Evolutionary conservation across 2,888 invertebrate genomes (phyloP).

Genomic region (Luperina testacea): DNA sequence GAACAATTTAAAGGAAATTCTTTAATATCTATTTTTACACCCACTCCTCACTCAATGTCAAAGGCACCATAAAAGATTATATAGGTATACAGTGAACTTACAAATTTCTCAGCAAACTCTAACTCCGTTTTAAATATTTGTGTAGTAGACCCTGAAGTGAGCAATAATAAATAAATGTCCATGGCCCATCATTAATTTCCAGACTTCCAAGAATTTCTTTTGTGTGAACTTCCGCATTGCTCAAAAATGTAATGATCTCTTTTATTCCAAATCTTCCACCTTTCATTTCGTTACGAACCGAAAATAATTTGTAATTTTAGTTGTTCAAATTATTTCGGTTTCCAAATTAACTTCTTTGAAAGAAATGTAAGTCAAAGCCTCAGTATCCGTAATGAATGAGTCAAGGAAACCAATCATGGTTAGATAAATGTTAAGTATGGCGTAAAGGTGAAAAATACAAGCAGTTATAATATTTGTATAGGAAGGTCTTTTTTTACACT

Average conservation of each 20-base stretch:
- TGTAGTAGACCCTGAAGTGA: not conserved
- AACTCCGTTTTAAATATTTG: not conserved
- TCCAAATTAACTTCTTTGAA: conserved; percentile 28
- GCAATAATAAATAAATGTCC: conserved; percentile 14
- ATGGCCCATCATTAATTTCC: conserved; percentile 18
- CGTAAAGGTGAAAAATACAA: not conserved
- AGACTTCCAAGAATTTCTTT: conserved; percentile 32
- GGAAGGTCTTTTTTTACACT: not conserved
- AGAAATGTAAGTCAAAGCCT: conserved; percentile 27
- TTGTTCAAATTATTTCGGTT: conserved; percentile 24
- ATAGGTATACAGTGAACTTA: not conserved
- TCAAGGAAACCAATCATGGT: conserved; percentile 19
- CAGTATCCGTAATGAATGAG: conserved; percentile 24
- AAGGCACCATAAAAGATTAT: not conserved
- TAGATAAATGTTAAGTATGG: conserved; percentile 1
- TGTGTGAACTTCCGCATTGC: conserved; percentile 17
- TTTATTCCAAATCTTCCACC: conserved; percentile 16
- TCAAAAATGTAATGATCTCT: conserved; percentile 23
- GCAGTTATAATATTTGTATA: not conserved
- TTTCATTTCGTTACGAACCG: conserved; percentile 14
- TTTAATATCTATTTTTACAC: not conserved
- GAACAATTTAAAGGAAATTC: not conserved
- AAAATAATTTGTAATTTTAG: conserved; percentile 45
- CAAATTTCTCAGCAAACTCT: not conserved
- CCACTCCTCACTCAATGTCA: rapidly evolving